Base-by-base conservation (phyloP, 2,888 invertebrate genomes). In the Heliconius erato region DNA sequence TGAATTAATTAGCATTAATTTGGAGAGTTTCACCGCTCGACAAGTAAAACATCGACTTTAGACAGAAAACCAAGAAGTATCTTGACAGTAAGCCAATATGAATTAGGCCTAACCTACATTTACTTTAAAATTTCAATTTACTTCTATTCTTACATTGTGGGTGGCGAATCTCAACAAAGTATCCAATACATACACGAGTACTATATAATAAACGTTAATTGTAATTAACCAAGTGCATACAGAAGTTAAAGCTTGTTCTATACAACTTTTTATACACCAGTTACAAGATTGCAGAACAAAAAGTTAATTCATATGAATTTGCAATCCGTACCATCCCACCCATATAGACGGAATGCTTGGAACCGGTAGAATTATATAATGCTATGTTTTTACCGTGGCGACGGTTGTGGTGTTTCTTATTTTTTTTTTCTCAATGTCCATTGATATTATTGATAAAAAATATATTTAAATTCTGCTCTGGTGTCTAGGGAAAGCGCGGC, bases 291-390 rank as follows among this genome's bases (percentile, higher is more conserved):
- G 78, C 67, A 67, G 67, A 81, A 77, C 69, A 81, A 76, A 76
- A 76, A 78, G 19, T 76, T 77, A 81, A 81, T 81, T 77, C 77
- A 77, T 81, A 78, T 80, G 65, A 79, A 84, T 88, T 82, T 90
- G 87, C 89, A 19, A 83, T 83, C 91, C 80, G 74, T 91, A 90
- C 90, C 74, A 79, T 92, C 91, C 93, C 93, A 93, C 92, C 91
- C 92, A 91, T 89, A 87, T 89, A 88, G 89, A 88, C 83, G 91
- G 92, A 92, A 92, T 92, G 91, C 71, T 78, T 35, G 86, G 85
- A 87, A 87, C 88, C 89, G 87, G 86, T 88, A 89, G 91, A 92
- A 94, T 94, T 94, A 94, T 94, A 92, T 93, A 91, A 91, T 92
- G 28, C 67, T 65, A 40, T 65, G 78, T 67, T 49, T 49, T 23